A percentile compares a stretch with the other conserved stretches of the same genome.
These are phyloP conservation scores for Sternotherus odoratus DNA, from an alignment of 2,797 vertebrate species.

Conservation along the genomic window DNA sequence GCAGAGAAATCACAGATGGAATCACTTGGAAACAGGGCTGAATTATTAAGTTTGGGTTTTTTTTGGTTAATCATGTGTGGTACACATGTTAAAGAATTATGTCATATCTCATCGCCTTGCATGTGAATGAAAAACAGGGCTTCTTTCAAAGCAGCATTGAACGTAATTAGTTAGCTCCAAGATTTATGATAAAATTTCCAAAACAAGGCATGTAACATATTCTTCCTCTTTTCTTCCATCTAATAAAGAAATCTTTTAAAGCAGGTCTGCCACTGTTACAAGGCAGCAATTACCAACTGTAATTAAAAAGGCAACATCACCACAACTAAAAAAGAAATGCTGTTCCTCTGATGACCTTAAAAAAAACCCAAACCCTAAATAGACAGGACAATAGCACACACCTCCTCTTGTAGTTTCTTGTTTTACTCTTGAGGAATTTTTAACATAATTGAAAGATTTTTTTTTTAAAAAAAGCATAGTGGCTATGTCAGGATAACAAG, in stretches of 20 bases:
- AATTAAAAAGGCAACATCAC: background rate
- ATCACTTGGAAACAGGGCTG: constrained; percentile 23
- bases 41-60: background rate
- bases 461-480: background rate
- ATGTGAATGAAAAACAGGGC: constrained; percentile 60
- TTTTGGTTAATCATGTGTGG: constrained; percentile 65
- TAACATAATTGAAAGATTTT: background rate
- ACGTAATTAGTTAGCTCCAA: constrained; percentile 44
- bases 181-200: constrained; percentile 53
- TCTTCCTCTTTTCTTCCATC: background rate
- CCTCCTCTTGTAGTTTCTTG: background rate
- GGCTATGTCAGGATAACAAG: background rate
- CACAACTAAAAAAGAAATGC: background rate
- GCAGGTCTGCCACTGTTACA: background rate
- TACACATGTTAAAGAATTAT: constrained; percentile 72
- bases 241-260: background rate
- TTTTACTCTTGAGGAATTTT: background rate
- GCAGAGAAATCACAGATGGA: constrained; percentile 47
- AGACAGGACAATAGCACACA: background rate
- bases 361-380: background rate
- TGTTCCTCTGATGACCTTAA: rapidly evolving
- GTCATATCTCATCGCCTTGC: constrained; percentile 70
- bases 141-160: constrained; percentile 67
- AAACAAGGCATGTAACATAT: constrained; percentile 2
- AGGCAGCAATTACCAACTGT: background rate